Percentiles rank a stretch among this genome's conserved stretches.
Evolutionary conservation across 2,113 vertebrate genomes (phyloP).

Genomic region (Carollia perspicillata): DNA sequence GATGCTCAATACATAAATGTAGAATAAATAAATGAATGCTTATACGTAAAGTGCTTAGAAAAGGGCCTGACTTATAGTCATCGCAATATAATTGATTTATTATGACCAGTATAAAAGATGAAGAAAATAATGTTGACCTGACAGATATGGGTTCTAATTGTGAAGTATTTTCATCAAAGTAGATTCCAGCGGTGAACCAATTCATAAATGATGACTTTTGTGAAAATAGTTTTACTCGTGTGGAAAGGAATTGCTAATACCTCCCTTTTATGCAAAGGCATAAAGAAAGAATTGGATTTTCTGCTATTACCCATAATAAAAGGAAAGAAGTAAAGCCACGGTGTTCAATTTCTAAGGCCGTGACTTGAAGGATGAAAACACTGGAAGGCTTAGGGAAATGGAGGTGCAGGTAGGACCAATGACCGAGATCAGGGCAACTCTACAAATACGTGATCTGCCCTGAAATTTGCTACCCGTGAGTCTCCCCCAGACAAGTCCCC

Average conservation of each 20-base stretch:
- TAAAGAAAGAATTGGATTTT: background rate
- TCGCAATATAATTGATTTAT: background rate
- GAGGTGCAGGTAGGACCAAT: background rate
- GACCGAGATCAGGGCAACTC: background rate
- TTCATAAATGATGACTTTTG: background rate
- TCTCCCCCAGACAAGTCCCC: background rate
- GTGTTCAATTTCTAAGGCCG: background rate
- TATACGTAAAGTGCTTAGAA: background rate
- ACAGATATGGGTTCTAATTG: background rate
- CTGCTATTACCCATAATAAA: background rate
- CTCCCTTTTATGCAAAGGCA: background rate
- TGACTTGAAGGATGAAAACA: background rate
- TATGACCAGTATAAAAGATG: background rate
- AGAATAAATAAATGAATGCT: background rate
- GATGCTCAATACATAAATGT: background rate
- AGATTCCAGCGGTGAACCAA: background rate
- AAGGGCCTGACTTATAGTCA: background rate
- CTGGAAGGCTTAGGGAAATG: background rate
- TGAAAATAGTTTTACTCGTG: background rate
- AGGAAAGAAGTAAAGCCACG: background rate
- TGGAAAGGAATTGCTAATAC: background rate
- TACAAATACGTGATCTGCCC: background rate
- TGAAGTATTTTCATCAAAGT: background rate
- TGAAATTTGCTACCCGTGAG: background rate
- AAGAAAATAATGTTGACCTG: background rate